These are phyloP conservation scores for Augochlorella aurata DNA, from an alignment of 2,888 invertebrate genomes.

Conservation along the genomic window DNA sequence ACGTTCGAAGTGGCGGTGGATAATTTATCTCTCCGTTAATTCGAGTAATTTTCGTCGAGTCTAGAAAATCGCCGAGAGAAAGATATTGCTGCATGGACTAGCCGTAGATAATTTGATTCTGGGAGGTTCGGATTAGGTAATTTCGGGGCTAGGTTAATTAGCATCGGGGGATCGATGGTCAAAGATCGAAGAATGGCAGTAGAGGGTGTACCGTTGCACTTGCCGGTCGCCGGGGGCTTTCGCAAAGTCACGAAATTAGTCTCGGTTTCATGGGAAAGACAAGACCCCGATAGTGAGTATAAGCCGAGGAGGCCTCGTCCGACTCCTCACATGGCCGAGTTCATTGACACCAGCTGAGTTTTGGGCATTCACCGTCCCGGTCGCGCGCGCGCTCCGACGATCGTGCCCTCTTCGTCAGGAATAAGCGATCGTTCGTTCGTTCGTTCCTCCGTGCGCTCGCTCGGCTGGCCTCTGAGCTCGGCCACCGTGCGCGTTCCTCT, in stretches of 20 bases:
- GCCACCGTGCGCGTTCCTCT: conserved; percentile 34
- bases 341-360: conserved; percentile 81
- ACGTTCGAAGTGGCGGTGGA: too few relatives aligned
- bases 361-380: conserved; percentile 80
- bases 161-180: background rate
- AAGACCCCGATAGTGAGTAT: conserved; percentile 81
- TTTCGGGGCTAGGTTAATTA: background rate
- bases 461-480: conserved; percentile 53
- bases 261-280: conserved; percentile 82
- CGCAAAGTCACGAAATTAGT: conserved; percentile 81
- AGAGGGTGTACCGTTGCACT: conserved; percentile 28
- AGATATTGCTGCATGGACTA: too few relatives aligned
- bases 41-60: too few relatives aligned
- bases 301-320: conserved; percentile 70
- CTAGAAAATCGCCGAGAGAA: too few relatives aligned
- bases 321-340: conserved; percentile 80
- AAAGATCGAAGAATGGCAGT: conserved; percentile 36
- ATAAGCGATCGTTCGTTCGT: conserved; percentile 69
- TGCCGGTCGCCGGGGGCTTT: conserved; percentile 69
- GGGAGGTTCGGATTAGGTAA: background rate
- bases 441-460: conserved; percentile 51
- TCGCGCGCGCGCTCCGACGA: conserved; percentile 70
- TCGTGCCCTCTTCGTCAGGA: conserved; percentile 66
- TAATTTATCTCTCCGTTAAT: too few relatives aligned
- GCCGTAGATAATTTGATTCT: background rate